phyloP scores from a whole-genome alignment of 2,113 vertebrate species.

The Stigmatopora nigra region DNA sequence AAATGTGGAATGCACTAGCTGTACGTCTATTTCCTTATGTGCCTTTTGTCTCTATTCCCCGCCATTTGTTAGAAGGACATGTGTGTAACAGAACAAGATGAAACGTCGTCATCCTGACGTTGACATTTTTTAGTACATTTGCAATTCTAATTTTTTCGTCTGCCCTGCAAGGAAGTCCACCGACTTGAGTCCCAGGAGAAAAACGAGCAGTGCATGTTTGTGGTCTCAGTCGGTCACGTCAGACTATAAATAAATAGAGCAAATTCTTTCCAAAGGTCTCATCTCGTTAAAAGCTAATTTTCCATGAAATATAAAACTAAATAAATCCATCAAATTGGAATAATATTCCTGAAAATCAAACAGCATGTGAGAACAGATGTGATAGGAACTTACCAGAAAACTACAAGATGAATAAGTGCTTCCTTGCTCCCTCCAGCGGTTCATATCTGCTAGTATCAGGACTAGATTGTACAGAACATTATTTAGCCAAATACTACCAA shows the following conservation, averaged over 20 bases:
- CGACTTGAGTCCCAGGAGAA: slow-evolving; percentile 11
- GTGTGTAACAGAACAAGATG: slow-evolving; percentile 30
- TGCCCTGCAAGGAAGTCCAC: slow-evolving; percentile 7
- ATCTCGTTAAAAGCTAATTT: slow-evolving; percentile 5
- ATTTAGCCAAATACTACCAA: not conserved
- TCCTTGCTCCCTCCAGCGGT: slow-evolving; percentile 37
- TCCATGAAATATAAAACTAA: not conserved
- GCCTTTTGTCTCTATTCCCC: slow-evolving; percentile 23
- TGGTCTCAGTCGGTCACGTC: slow-evolving; percentile 8
- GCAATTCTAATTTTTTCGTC: slow-evolving; percentile 26
- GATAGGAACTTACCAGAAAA: not conserved
- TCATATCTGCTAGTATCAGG: slow-evolving; percentile 20
- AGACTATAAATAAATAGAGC: slow-evolving; percentile 18
- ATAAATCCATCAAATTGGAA: not conserved
- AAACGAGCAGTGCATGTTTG: slow-evolving; percentile 25
- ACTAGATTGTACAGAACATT: not conserved
- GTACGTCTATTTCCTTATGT: slow-evolving; percentile 20
- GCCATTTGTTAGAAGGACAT: slow-evolving; percentile 35
- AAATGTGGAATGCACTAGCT: slow-evolving; percentile 20
- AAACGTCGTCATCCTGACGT: slow-evolving; percentile 33
- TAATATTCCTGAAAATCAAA: not conserved
- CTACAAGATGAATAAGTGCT: not conserved
- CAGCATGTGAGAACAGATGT: not conserved
- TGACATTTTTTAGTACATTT: slow-evolving; percentile 26
- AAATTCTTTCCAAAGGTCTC: slow-evolving; percentile 34